Conservation (phyloP, 2,888 invertebrate genomes). For the Eristalis intricaria region DNA sequence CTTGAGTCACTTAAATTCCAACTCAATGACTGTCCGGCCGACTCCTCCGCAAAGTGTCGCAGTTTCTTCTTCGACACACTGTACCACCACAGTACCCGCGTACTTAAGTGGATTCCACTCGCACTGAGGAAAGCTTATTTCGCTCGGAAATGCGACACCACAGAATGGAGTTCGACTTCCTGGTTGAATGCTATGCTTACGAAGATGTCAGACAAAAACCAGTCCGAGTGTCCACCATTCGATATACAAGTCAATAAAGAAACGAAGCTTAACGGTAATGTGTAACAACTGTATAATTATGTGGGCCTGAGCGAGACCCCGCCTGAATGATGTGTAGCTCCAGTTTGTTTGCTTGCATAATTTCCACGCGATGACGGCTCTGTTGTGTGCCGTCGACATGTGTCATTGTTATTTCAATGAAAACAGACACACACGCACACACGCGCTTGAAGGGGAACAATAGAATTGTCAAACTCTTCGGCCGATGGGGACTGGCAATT, state of each 20-base stretch:
- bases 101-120: neutral
- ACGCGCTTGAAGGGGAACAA: no score
- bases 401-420: neutral
- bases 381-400: neutral
- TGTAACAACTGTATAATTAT: neutral
- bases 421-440: neutral
- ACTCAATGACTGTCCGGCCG: neutral
- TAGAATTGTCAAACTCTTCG: neutral
- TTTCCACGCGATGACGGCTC: neutral
- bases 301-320: neutral
- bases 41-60: neutral
- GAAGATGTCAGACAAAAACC: conserved; percentile 38
- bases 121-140: conserved; percentile 22
- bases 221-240: neutral
- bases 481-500: neutral
- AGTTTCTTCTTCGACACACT: neutral
- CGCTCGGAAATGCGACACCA: conserved; percentile 52
- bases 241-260: neutral
- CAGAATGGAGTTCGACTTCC: conserved; percentile 38
- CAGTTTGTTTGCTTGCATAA: neutral
- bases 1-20: neutral
- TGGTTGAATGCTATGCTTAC: conserved; percentile 56
- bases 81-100: neutral
- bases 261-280: neutral
- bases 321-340: neutral